Evolutionary conservation across 2,888 invertebrate species (phyloP).

Genomic region (Acrobasis consociella): DNA sequence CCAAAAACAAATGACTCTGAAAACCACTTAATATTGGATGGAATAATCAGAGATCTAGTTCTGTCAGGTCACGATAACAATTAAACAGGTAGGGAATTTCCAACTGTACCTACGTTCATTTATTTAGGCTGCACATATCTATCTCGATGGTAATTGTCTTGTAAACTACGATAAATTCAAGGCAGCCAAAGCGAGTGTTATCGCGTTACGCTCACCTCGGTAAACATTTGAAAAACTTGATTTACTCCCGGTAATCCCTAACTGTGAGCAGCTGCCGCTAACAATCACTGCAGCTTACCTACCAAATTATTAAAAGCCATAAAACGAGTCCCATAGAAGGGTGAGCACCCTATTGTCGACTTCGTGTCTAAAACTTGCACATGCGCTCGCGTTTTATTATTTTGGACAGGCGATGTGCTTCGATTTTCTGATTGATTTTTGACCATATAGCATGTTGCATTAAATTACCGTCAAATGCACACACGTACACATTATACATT

Average conservation of each 20-base stretch:
- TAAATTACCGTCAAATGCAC: too few relatives aligned
- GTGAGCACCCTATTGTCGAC: conserved; percentile 75
- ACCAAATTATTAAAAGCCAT: conserved; percentile 81
- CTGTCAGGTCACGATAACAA: too few relatives aligned
- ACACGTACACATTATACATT: conserved; percentile 19
- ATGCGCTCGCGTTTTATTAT: conserved; percentile 72
- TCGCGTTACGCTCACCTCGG: conserved; percentile 52
- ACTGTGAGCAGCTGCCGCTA: conserved; percentile 71
- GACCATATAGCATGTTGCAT: conserved; percentile 39
- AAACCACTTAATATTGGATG: too few relatives aligned
- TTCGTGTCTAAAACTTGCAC: conserved; percentile 69
- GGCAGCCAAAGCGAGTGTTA: conserved; percentile 45
- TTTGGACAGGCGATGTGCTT: conserved; percentile 62
- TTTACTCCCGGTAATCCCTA: conserved; percentile 65
- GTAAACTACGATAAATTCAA: conserved; percentile 21
- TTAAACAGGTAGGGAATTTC: too few relatives aligned
- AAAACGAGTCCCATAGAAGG: conserved; percentile 78
- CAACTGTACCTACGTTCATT: too few relatives aligned
- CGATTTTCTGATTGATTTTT: conserved; percentile 53
- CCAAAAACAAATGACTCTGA: too few relatives aligned
- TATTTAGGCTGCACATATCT: background rate
- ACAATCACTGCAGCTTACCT: conserved; percentile 79
- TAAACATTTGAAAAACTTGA: conserved; percentile 52
- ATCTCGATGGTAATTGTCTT: conserved; percentile 7
- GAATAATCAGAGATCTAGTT: too few relatives aligned